A percentile compares a stretch with the other conserved stretches of the same genome.
Conservation (phyloP, 2,888 invertebrate genomes). For the Lycia hirtaria region DNA sequence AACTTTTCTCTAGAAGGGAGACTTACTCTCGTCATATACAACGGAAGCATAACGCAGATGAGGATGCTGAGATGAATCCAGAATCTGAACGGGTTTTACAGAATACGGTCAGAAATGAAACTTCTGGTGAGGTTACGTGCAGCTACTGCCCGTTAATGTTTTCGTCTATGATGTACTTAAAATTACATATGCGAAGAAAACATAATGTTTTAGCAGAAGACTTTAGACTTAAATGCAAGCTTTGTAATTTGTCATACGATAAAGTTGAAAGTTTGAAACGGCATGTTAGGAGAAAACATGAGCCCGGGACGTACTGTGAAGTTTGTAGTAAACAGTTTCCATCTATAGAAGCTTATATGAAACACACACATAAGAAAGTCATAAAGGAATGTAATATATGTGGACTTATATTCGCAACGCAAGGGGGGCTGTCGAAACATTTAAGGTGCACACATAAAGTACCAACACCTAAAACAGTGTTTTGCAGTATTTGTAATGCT, state of each 20-base stretch:
- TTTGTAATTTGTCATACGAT: constrained; percentile 77
- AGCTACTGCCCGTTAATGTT: constrained; percentile 73
- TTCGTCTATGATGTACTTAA: constrained; percentile 69
- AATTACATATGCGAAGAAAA: constrained; percentile 76
- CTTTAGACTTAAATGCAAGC: constrained; percentile 72
- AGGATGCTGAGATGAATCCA: constrained; percentile 49
- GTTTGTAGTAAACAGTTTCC: constrained; percentile 74
- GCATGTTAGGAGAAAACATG: constrained; percentile 75
- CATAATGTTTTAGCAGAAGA: constrained; percentile 72
- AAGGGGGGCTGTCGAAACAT: constrained; percentile 73
- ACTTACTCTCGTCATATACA: constrained; percentile 76
- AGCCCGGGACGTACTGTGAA: constrained; percentile 65
- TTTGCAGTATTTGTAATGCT: constrained; percentile 71
- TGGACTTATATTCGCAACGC: constrained; percentile 71
- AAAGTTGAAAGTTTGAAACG: constrained; percentile 78
- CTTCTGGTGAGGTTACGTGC: constrained; percentile 72
- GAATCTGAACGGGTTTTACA: constrained; percentile 44
- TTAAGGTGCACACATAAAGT: constrained; percentile 72
- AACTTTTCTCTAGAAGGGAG: constrained; percentile 70
- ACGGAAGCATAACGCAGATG: constrained; percentile 67
- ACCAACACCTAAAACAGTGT: constrained; percentile 65
- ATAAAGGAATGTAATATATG: constrained; percentile 73
- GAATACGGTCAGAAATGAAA: constrained; percentile 50
- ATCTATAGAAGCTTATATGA: constrained; percentile 64
- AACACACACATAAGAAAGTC: constrained; percentile 69